A percentile compares a stretch with the other conserved stretches of the same genome.
These are phyloP conservation scores for Eugnorisma glareosa DNA, from an alignment of 2,888 invertebrate genomes.

Conservation along the genomic window DNA sequence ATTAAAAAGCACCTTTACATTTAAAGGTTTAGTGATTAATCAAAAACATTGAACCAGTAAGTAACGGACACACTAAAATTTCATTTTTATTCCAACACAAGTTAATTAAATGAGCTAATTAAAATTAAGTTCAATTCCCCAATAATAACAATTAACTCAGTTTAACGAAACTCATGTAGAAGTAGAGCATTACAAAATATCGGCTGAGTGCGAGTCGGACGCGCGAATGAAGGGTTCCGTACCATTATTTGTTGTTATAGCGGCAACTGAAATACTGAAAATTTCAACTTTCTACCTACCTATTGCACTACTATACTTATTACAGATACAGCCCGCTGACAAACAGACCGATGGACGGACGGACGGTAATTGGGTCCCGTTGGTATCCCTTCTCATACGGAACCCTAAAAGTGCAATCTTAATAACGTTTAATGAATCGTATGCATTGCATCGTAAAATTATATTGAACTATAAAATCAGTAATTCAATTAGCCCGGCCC, in stretches of 20 bases:
- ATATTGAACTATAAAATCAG: constrained; percentile 61
- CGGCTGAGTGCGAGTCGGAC: too few relatives aligned
- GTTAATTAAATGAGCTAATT: constrained; percentile 1
- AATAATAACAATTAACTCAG: constrained; percentile 24
- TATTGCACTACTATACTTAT: too few relatives aligned
- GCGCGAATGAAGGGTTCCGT: too few relatives aligned
- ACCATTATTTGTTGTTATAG: too few relatives aligned
- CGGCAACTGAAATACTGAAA: too few relatives aligned
- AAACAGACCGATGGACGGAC: too few relatives aligned
- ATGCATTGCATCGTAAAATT: constrained; percentile 50
- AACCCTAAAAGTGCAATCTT: constrained; percentile 44
- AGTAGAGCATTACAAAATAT: constrained; percentile 21
- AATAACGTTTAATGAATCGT: constrained; percentile 39
- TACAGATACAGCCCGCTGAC: too few relatives aligned
- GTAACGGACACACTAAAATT: background rate
- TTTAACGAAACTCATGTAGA: constrained; percentile 18
- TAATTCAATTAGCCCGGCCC: constrained; percentile 29
- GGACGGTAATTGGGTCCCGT: too few relatives aligned
- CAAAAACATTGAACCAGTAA: background rate
- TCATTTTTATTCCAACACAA: background rate
- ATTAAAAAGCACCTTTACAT: background rate
- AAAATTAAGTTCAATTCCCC: background rate
- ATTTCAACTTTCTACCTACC: too few relatives aligned
- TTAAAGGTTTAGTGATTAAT: background rate
- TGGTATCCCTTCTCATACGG: too few relatives aligned